phyloP scores from a whole-genome alignment of 2,888 invertebrate species.

The Heliconius charithonia region DNA sequence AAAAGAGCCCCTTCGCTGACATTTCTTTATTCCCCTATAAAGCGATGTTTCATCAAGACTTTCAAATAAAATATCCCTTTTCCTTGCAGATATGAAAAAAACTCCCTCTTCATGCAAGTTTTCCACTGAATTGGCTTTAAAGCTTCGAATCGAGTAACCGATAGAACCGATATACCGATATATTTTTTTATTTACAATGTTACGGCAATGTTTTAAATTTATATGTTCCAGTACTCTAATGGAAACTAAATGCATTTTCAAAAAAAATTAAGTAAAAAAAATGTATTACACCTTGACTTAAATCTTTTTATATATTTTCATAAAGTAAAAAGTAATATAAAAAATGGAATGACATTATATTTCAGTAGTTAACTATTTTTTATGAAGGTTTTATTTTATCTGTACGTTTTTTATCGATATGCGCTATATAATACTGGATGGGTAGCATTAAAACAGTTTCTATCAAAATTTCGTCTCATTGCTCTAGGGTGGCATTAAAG shows the following conservation, averaged over 20 bases:
- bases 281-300: too few relatives aligned
- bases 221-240: too few relatives aligned
- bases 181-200: background rate
- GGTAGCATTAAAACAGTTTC: conserved; percentile 1
- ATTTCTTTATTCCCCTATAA: conserved; percentile 40
- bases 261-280: too few relatives aligned
- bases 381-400: background rate
- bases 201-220: background rate
- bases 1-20: conserved; percentile 34
- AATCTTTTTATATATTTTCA: too few relatives aligned
- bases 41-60: conserved; percentile 44
- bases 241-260: too few relatives aligned
- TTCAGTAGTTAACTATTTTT: background rate
- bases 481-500: conserved; percentile 35
- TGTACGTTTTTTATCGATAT: background rate
- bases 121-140: background rate
- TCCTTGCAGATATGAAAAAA: conserved; percentile 39
- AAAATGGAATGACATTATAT: background rate
- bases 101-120: background rate
- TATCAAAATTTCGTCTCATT: conserved; percentile 22
- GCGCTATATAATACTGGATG: background rate
- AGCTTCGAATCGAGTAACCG: background rate
- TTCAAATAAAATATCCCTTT: conserved; percentile 42
- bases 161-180: too few relatives aligned
- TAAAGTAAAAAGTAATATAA: too few relatives aligned